Percentiles rank a stretch among this genome's conserved stretches.
phyloP scores from a whole-genome alignment of 2,888 invertebrate species.

The Trissoscelio sp. region DNA sequence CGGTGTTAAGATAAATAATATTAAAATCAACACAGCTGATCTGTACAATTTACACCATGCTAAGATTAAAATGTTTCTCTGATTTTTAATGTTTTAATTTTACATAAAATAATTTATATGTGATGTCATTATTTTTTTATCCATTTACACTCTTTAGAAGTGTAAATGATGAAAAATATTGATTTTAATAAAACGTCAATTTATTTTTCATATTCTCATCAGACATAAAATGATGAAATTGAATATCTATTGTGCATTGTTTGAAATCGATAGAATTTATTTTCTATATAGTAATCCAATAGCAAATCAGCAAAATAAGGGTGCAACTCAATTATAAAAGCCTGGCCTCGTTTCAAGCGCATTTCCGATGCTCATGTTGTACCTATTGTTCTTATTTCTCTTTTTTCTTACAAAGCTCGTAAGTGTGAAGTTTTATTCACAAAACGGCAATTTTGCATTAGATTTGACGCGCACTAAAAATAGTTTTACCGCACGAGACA shows the following conservation, averaged over 20 bases:
- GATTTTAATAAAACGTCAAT: too few species aligned
- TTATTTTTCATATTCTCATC: not conserved
- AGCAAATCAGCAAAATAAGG: constrained; percentile 28
- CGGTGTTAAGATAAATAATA: too few species aligned
- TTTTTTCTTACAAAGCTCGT: constrained; percentile 13
- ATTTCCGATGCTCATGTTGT: constrained; percentile 44
- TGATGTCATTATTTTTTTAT: too few species aligned
- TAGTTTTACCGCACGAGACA: constrained; percentile 76
- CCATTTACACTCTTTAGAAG: too few species aligned
- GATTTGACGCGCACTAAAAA: constrained; percentile 77
- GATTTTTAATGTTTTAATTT: too few species aligned
- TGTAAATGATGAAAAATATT: too few species aligned
- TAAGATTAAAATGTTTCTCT: too few species aligned
- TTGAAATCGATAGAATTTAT: constrained; percentile 19
- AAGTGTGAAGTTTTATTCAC: constrained; percentile 34
- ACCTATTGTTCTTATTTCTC: constrained; percentile 40
- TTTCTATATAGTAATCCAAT: constrained; percentile 21
- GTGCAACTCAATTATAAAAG: constrained; percentile 37
- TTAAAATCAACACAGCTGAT: too few species aligned
- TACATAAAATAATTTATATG: too few species aligned
- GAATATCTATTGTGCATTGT: not conserved
- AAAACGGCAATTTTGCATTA: constrained; percentile 57
- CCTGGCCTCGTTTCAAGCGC: constrained; percentile 46
- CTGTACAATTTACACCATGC: too few species aligned
- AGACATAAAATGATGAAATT: not conserved